A percentile compares a stretch with the other conserved stretches of the same genome.
phyloP scores from a whole-genome alignment of 2,888 invertebrate genomes.

The Spisula subtruncata region DNA sequence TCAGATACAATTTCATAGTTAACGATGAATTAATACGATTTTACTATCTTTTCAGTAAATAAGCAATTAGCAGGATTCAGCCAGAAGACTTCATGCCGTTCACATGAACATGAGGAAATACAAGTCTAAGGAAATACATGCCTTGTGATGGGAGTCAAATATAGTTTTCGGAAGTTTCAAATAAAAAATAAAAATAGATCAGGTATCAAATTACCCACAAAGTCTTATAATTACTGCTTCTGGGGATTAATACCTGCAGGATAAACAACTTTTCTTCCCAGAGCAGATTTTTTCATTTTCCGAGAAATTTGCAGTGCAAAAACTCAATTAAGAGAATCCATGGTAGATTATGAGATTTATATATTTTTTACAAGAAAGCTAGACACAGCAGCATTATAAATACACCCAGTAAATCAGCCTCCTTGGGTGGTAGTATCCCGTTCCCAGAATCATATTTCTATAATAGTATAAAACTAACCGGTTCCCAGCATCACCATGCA shows the following conservation, averaged over 20 bases:
- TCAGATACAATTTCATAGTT: neutral
- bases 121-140: neutral
- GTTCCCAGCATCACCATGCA: neutral
- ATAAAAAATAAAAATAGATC: neutral
- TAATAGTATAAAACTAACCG: neutral
- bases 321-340: neutral
- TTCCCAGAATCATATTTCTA: conserved; percentile 20
- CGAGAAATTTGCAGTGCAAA: conserved; percentile 2
- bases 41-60: conserved; percentile 2
- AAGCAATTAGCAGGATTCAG: neutral
- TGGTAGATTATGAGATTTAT: neutral
- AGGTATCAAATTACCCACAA: neutral
- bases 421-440: neutral
- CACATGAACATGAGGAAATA: too few species aligned
- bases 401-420: neutral
- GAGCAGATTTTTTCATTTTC: conserved; percentile 4
- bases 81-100: neutral
- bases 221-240: neutral
- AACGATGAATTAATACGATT: neutral
- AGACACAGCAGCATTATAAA: neutral
- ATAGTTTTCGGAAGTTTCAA: neutral
- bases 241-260: neutral
- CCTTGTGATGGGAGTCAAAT: neutral
- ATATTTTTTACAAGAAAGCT: neutral
- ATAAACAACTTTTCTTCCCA: neutral